Evolutionary conservation across 2,797 vertebrate genomes (phyloP).

Genomic region (Syngnathus acus): DNA sequence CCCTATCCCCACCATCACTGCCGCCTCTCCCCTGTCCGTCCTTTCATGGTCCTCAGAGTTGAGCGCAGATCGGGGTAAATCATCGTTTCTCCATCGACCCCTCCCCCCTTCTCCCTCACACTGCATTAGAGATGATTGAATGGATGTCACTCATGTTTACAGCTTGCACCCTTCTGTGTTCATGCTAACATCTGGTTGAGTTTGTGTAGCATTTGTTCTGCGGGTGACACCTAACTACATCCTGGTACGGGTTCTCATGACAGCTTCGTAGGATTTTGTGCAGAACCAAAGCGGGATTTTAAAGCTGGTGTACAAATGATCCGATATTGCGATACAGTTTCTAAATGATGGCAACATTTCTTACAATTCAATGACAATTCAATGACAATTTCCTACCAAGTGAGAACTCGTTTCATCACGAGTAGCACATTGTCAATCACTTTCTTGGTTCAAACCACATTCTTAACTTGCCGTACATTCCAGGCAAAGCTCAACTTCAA

Average conservation of each 20-base stretch:
- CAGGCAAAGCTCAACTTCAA: too few relatives aligned
- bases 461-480: too few relatives aligned
- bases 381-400: too few relatives aligned
- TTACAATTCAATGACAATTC: too few relatives aligned
- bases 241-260: not conserved
- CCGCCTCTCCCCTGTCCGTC: constrained; percentile 64
- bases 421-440: too few relatives aligned
- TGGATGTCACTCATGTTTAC: constrained; percentile 26
- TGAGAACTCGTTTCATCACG: too few relatives aligned
- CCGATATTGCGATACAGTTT: too few relatives aligned
- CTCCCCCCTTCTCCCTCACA: constrained; percentile 51
- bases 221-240: not conserved
- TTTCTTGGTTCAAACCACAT: too few relatives aligned
- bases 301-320: too few relatives aligned
- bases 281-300: too few relatives aligned
- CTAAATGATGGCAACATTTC: too few relatives aligned
- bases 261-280: not conserved
- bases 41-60: constrained; percentile 82
- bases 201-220: constrained; percentile 11
- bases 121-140: constrained; percentile 35
- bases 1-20: constrained; percentile 71
- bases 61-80: constrained; percentile 93
- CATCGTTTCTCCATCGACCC: constrained; percentile 63
- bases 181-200: constrained; percentile 36
- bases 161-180: constrained; percentile 17